Base-by-base conservation (phyloP, 2,888 invertebrate genomes). In the Brachypalpus laphriformis region DNA sequence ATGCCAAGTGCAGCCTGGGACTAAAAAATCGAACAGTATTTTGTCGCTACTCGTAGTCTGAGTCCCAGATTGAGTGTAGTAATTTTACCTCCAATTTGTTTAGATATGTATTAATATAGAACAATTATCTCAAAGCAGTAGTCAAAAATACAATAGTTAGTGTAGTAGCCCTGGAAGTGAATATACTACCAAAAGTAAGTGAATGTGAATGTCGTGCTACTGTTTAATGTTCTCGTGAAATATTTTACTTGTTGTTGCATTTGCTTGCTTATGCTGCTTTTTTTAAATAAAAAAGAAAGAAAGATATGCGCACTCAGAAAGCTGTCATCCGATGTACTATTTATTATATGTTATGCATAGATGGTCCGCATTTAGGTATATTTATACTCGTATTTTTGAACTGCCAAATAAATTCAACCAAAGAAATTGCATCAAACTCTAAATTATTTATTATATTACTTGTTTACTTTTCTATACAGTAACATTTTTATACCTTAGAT, bases 121-220 rank as follows among this genome's bases (percentile, higher is more conserved):
- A 25, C 2, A 25, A 25, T 18, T 45, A 8, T 16, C 3, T 16
- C 8, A 18, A 45, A 18, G 45, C 16, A 14, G 2, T 18, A 18
- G 18, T 45, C 1, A 2, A 25, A 25, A 25, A n/a, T 8, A 42
- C 5, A 42, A 42, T 1, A 42, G 0, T 16, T 42, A 42, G 14
- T n/a, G 42, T n/a, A 16, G 14, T 18, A 45, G 45, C 45, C 18
- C 16, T 9, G 45, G 18, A 18, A 45, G 40, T 31, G 11, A 47
- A 47, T 45, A 31, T 18, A 18, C 18, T 31, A 18, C 9, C 45
- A 63, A 63, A 63, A 45, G 63, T 63, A 63, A 63, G 63, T 63
- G 63, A 28, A 28, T 47, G 5, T 61, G 2, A 11, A 61, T 63
- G 63, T 63, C 31, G 31, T 63, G 11, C 47, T 47, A 11, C 6